Conservation (phyloP, 2,797 vertebrate genomes). For the Tolypeutes matacus region DNA sequence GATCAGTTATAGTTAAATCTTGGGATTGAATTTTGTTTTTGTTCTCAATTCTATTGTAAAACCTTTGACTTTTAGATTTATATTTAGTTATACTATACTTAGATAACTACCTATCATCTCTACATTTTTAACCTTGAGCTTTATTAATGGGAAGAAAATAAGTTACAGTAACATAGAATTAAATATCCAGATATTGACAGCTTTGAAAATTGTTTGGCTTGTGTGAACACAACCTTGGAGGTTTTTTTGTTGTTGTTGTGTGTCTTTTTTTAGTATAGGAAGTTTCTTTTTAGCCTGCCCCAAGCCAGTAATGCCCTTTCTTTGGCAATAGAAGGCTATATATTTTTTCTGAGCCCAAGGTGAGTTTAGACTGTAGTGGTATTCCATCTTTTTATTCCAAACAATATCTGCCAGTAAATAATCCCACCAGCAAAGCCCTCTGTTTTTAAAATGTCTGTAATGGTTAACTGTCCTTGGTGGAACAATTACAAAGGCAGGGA, state of each 20-base stretch:
- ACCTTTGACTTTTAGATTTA: too few species aligned
- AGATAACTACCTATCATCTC: too few species aligned
- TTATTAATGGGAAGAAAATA: slow-evolving; percentile 49
- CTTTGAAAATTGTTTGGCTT: background rate
- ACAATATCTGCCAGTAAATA: background rate
- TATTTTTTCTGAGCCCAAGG: background rate
- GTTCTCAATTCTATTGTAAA: too few species aligned
- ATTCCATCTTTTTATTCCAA: background rate
- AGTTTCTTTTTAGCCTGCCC: slow-evolving; percentile 40
- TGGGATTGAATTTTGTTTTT: background rate
- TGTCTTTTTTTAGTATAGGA: background rate
- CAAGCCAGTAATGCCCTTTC: background rate
- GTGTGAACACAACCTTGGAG: background rate
- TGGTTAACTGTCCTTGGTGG: background rate
- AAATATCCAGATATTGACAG: background rate
- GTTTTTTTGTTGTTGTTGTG: slow-evolving; percentile 39
- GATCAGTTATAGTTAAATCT: background rate
- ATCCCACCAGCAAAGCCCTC: background rate
- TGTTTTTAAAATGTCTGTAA: background rate
- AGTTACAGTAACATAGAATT: slow-evolving; percentile 29
- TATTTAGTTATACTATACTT: too few species aligned
- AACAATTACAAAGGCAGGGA: background rate
- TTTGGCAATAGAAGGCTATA: background rate
- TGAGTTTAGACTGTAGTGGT: background rate
- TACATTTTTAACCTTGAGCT: background rate